Conservation (phyloP, 2,888 invertebrate genomes). For the Meiosimyza platycephala region DNA sequence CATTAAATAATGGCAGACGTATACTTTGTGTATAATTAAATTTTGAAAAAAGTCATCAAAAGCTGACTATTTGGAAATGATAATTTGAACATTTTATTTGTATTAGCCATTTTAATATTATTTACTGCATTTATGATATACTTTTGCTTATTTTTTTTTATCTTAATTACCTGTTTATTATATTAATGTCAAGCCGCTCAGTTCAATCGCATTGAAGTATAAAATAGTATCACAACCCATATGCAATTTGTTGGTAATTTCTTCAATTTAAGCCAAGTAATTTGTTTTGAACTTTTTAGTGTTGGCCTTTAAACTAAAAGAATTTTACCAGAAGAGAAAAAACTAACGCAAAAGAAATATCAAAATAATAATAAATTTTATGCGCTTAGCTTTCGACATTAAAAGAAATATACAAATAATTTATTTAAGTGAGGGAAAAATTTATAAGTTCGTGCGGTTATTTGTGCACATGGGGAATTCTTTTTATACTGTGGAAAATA, state of each 20-base stretch:
- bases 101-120: too few species aligned
- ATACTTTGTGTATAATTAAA: too few species aligned
- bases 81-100: too few species aligned
- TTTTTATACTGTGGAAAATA: background rate
- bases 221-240: background rate
- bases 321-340: background rate
- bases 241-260: background rate
- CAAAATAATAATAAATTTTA: background rate
- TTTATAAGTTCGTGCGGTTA: background rate
- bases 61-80: too few species aligned
- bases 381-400: background rate
- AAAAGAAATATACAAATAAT: background rate
- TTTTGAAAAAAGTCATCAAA: too few species aligned
- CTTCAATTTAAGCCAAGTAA: slow-evolving; percentile 7
- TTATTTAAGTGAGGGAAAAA: slow-evolving; percentile 7
- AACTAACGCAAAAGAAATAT: background rate
- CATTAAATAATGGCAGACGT: too few species aligned
- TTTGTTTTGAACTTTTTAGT: slow-evolving; percentile 7
- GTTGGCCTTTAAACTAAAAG: background rate
- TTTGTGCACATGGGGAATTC: background rate
- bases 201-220: background rate
- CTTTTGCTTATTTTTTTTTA: too few species aligned
- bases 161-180: too few species aligned
- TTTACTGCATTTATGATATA: too few species aligned
- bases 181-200: too few species aligned